Percentiles rank a stretch among this genome's conserved stretches.
phyloP scores from a whole-genome alignment of 2,113 vertebrate genomes.

The Onychostruthus taczanowskii region DNA sequence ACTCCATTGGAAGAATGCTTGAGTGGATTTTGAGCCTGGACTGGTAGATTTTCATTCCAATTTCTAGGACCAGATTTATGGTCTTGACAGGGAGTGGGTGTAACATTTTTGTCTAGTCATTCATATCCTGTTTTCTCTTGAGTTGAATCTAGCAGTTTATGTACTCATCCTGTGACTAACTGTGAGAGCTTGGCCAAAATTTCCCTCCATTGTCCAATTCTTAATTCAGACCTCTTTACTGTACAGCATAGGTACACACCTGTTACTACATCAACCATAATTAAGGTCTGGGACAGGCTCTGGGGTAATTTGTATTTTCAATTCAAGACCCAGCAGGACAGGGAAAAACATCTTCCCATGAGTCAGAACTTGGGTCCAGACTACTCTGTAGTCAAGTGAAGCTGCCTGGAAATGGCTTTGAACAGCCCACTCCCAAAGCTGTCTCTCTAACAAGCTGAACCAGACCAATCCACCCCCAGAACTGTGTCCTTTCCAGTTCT shows the following conservation, averaged over 20 bases:
- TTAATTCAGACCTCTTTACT: not conserved
- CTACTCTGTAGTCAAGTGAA: not conserved
- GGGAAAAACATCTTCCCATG: not conserved
- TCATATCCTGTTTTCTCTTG: slow-evolving; percentile 42
- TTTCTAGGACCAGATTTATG: not conserved
- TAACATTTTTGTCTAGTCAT: slow-evolving; percentile 26
- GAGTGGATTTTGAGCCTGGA: not conserved
- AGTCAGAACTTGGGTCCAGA: not conserved
- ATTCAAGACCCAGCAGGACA: not conserved
- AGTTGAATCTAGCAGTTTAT: not conserved
- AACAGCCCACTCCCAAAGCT: slow-evolving; percentile 16
- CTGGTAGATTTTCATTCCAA: not conserved
- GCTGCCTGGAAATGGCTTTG: not conserved
- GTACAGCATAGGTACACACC: not conserved
- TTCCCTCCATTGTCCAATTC: not conserved
- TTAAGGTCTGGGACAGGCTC: not conserved
- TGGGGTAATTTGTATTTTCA: not conserved
- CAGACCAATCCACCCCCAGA: slow-evolving; percentile 34
- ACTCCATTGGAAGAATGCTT: not conserved
- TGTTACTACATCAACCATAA: not conserved
- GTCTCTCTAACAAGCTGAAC: slow-evolving; percentile 20
- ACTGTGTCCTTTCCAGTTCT: not conserved
- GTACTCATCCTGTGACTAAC: slow-evolving; percentile 18
- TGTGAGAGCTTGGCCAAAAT: not conserved
- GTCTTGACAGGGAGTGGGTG: not conserved